Conservation (phyloP, 2,888 invertebrate species). For the Eristalis arbustorum region DNA sequence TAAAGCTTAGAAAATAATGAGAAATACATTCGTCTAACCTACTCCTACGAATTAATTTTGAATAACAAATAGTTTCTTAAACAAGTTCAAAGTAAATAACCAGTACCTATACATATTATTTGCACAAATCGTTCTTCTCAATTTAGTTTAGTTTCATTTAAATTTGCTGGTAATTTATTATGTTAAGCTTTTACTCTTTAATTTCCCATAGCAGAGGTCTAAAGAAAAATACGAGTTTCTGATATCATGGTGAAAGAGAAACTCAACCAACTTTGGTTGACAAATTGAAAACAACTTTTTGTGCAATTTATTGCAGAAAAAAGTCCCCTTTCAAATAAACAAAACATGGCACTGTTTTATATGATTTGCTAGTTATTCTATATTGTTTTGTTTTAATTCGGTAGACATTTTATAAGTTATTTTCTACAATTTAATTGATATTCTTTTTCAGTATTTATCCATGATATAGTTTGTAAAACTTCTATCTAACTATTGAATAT, state of each 20-base stretch:
- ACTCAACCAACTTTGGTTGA: background rate
- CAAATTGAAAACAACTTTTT: constrained; percentile 80
- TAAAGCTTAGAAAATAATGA: no score
- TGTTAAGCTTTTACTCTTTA: background rate
- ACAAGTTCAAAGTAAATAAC: background rate
- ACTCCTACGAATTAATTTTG: no score
- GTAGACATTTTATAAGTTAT: constrained; percentile 77
- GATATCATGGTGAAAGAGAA: constrained; percentile 31
- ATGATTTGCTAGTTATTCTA: constrained; percentile 70
- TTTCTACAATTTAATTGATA: background rate
- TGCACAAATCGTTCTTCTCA: constrained; percentile 80
- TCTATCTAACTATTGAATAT: constrained; percentile 31
- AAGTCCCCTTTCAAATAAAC: constrained; percentile 2
- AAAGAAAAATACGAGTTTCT: constrained; percentile 17
- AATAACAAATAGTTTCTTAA: no score
- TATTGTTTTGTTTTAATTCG: constrained; percentile 72
- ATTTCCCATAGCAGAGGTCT: constrained; percentile 11
- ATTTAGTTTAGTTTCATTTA: constrained; percentile 73
- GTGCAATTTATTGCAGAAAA: constrained; percentile 77
- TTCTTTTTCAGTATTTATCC: constrained; percentile 3
- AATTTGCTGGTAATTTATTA: constrained; percentile 6
- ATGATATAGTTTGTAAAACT: constrained; percentile 41
- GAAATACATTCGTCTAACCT: no score
- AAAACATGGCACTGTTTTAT: constrained; percentile 12
- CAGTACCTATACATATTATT: constrained; percentile 66